Base-by-base conservation (phyloP, 2,797 vertebrate genomes). In the Chelmon rostratus region DNA sequence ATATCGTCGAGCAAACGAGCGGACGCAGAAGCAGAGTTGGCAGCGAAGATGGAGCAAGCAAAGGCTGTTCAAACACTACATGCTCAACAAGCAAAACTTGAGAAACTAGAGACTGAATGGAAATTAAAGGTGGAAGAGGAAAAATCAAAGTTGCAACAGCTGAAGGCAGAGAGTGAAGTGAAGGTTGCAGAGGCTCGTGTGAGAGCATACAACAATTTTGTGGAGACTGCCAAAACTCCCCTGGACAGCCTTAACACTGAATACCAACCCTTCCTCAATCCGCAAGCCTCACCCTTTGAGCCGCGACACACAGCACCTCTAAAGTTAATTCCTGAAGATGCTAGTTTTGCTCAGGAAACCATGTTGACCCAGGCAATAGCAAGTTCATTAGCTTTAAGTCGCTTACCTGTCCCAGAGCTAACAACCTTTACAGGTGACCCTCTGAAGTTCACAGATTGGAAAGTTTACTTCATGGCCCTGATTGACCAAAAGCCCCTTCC, bases 401-500 rank as follows among this genome's bases (percentile, higher is more conserved):
- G 61, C 0, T 21, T 89, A 2, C 58, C 76, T 50, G 52, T n/a
- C 2, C 79, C 65, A 15, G 81, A 83, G 44, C 78, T 54, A n/a
- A 19, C 47, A 6, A 42, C 1, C 0, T 81, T 85, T 7, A 31
- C 46, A 28, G 72, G 76, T 4, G 47, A 91, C 1, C 78, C 78
- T 3, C 64, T 86, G 44, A 81, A 66, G 35, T 88, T 75, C 6
- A 35, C 71, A 3, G 80, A 90, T 4, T 78, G 81, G 84, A 87
- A 88, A 3, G 31, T 83, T 5, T 82, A 66, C 1, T 88, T 87
- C 10, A 75, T 35, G 4, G 1, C 83, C 0, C 53, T 87, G 0
- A 82, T 76, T 35, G 76, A 52, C 8, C 38, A 5, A 21, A 76
- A 68, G 33, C 53, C 69, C 1, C 18, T 74, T n/a, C 77, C 62